Evolutionary conservation across 2,888 invertebrate species (phyloP).

Genomic region (Gortyna flavago): DNA sequence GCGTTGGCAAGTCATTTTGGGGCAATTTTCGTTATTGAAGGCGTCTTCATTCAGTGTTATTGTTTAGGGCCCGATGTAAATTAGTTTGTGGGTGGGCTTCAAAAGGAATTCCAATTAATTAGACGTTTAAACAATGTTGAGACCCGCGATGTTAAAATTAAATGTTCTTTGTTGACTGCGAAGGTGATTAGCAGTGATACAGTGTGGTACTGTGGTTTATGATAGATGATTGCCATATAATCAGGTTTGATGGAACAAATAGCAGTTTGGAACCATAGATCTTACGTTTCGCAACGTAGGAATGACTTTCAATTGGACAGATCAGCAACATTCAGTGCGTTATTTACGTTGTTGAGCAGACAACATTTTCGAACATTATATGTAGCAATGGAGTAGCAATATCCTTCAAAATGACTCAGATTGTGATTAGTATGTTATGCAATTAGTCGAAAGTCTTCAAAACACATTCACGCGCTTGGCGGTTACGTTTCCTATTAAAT

Average conservation of each 20-base stretch:
- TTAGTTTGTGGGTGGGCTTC: conserved; percentile 76
- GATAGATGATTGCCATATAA: not conserved
- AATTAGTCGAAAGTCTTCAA: too few species aligned
- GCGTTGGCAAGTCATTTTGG: conserved; percentile 76
- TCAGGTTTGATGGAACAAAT: not conserved
- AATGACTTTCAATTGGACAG: not conserved
- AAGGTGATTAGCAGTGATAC: conserved; percentile 1
- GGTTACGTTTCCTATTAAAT: too few species aligned
- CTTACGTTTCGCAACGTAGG: not conserved
- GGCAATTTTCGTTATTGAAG: conserved; percentile 81
- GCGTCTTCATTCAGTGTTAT: conserved; percentile 80
- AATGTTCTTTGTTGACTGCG: conserved; percentile 49
- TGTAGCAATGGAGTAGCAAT: not conserved
- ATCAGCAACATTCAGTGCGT: not conserved
- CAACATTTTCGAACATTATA: not conserved
- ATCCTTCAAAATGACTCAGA: not conserved
- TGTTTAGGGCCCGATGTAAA: conserved; percentile 82
- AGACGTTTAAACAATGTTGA: conserved; percentile 70
- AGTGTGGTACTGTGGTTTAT: not conserved
- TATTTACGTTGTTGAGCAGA: not conserved
- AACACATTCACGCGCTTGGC: not conserved
- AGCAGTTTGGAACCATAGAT: not conserved
- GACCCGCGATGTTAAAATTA: conserved; percentile 57
- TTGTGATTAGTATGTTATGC: too few species aligned
- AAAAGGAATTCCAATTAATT: conserved; percentile 79